Evolutionary conservation across 2,797 vertebrate species (phyloP).

Genomic region (Masticophis lateralis): DNA sequence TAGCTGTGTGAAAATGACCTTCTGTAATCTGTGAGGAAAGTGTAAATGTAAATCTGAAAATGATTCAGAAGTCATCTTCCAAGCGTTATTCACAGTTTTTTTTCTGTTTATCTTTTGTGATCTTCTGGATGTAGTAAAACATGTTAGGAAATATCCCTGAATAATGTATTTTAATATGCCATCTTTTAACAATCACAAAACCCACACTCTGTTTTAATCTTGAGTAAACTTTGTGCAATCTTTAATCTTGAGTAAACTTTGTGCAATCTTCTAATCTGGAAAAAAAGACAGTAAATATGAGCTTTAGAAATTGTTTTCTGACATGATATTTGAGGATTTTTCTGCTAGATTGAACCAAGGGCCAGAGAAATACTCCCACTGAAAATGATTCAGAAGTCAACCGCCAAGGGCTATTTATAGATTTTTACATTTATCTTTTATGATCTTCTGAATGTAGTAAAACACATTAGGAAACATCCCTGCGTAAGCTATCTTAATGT

Average conservation of each 20-base stretch:
- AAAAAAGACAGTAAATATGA: background rate
- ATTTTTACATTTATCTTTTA: conserved; percentile 2
- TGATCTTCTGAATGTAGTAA: background rate
- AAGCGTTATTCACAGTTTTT: conserved; percentile 36
- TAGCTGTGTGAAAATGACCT: background rate
- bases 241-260: background rate
- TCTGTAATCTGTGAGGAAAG: conserved; percentile 12
- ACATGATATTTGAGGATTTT: conserved; percentile 5
- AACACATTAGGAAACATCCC: conserved; percentile 18
- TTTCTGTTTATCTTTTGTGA: conserved; percentile 6
- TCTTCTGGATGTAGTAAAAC: background rate
- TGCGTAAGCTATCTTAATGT: conserved; percentile 4
- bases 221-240: background rate
- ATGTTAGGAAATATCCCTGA: conserved; percentile 24
- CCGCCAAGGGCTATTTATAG: conserved; percentile 45
- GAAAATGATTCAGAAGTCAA: conserved; percentile 42
- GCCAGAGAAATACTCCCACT: background rate
- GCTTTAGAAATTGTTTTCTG: conserved; percentile 41
- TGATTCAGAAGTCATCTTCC: conserved; percentile 48
- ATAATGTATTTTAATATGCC: background rate
- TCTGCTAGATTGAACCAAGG: conserved; percentile 13
- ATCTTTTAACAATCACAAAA: background rate
- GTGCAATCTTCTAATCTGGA: conserved; percentile 30
- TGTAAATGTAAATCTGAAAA: conserved; percentile 33
- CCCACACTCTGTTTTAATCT: background rate